These are phyloP conservation scores for Lagria hirta DNA, from an alignment of 2,888 invertebrate genomes.

Conservation along the genomic window DNA sequence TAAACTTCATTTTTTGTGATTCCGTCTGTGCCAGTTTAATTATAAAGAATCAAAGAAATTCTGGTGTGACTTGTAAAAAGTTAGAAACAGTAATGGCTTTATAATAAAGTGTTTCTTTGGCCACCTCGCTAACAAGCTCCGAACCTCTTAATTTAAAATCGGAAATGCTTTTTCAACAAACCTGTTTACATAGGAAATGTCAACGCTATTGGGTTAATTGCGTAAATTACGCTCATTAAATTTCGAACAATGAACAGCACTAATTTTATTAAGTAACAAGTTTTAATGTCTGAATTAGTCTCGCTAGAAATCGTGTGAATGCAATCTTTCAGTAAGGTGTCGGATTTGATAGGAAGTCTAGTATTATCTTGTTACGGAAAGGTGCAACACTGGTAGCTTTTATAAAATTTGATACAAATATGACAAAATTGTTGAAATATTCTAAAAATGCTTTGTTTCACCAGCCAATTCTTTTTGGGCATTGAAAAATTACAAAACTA, in stretches of 20 bases:
- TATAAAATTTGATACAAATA: too few species aligned
- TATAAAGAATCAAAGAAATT: too few species aligned
- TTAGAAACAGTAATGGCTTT: constrained; percentile 20
- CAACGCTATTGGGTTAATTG: constrained; percentile 30
- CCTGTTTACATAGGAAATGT: constrained; percentile 26
- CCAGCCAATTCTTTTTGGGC: too few species aligned
- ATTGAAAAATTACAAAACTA: too few species aligned
- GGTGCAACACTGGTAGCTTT: too few species aligned
- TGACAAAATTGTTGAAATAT: too few species aligned
- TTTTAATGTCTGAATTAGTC: constrained; percentile 24
- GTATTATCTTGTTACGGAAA: too few species aligned
- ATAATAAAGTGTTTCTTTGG: constrained; percentile 23
- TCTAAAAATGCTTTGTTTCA: too few species aligned
- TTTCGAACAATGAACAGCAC: constrained; percentile 26
- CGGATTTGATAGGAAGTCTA: too few species aligned
- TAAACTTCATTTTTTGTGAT: too few species aligned
- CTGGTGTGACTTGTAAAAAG: constrained; percentile 9
- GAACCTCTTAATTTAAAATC: constrained; percentile 27
- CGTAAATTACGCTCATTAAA: constrained; percentile 30
- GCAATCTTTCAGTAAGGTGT: too few species aligned
- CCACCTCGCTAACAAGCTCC: constrained; percentile 26
- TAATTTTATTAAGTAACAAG: constrained; percentile 27
- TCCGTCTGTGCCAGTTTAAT: too few species aligned
- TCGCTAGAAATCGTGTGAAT: constrained; percentile 23
- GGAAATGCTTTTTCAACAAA: constrained; percentile 29